Conservation (phyloP, 1,140 invertebrate genomes). For the Drosophila triauraria region DNA sequence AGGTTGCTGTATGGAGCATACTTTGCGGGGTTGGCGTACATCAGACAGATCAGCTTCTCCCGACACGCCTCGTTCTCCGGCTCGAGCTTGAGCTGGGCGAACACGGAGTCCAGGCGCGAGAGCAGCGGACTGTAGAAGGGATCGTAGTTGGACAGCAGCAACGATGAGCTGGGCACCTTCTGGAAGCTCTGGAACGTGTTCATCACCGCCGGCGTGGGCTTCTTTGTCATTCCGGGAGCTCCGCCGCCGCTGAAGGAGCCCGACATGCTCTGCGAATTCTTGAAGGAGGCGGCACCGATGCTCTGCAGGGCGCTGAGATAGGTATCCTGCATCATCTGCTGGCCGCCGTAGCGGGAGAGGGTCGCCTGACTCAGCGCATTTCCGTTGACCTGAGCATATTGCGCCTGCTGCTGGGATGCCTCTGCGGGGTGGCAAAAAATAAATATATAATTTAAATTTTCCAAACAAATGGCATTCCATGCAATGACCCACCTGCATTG, state of each 20-base stretch:
- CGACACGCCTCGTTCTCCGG: slow-evolving; percentile 89
- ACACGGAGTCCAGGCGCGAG: slow-evolving; percentile 92
- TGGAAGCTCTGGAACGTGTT: slow-evolving; percentile 90
- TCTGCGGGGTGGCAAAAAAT: slow-evolving; percentile 40
- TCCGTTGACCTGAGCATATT: slow-evolving; percentile 71
- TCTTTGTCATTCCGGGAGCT: slow-evolving; percentile 64
- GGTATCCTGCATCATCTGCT: slow-evolving; percentile 77
- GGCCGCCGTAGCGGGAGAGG: slow-evolving; percentile 65
- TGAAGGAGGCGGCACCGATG: slow-evolving; percentile 77
- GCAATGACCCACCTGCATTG: slow-evolving; percentile 82
- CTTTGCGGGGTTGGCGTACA: slow-evolving; percentile 94
- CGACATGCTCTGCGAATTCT: slow-evolving; percentile 75
- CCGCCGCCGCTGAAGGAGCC: slow-evolving; percentile 50
- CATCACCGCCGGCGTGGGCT: slow-evolving; percentile 75
- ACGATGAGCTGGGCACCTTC: slow-evolving; percentile 92
- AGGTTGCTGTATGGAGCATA: slow-evolving; percentile 94
- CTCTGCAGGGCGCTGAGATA: slow-evolving; percentile 78
- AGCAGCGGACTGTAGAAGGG: slow-evolving; percentile 94
- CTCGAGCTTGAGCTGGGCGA: slow-evolving; percentile 89
- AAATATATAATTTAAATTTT: background rate
- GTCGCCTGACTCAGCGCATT: slow-evolving; percentile 63
- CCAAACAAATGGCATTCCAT: background rate
- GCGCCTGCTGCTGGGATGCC: slow-evolving; percentile 75
- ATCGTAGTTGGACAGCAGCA: slow-evolving; percentile 93
- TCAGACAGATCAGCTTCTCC: slow-evolving; percentile 93